phyloP scores from a whole-genome alignment of 2,888 invertebrate genomes.

The Polydrusus pterygomalis region DNA sequence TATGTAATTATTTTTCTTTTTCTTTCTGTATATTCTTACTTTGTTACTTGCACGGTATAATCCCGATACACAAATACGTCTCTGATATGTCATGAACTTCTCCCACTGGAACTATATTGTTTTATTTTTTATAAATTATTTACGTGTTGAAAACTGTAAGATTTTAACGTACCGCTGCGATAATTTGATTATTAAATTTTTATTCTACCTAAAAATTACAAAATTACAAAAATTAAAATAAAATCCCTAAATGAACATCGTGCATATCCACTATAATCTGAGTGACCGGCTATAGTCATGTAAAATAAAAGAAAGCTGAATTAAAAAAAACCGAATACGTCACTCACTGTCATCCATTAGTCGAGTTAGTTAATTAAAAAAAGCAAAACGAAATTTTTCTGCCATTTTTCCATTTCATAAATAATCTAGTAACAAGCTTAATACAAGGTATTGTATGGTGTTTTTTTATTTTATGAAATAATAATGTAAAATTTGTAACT shows the following conservation, averaged over 20 bases:
- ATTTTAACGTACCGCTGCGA: no score
- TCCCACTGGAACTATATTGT: no score
- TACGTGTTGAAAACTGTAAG: no score
- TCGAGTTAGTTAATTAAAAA: slow-evolving; percentile 38
- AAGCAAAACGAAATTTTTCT: slow-evolving; percentile 6
- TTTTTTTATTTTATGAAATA: no score
- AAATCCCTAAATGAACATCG: slow-evolving; percentile 39
- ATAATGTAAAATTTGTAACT: no score
- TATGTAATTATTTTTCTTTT: no score
- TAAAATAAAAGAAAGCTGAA: slow-evolving; percentile 34
- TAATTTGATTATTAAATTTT: neutral
- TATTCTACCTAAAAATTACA: neutral
- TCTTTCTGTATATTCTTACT: no score
- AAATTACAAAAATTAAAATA: slow-evolving; percentile 8
- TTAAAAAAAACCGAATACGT: slow-evolving; percentile 43
- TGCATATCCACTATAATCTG: slow-evolving; percentile 9
- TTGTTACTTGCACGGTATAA: no score
- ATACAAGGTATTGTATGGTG: neutral
- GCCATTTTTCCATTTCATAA: slow-evolving; percentile 5
- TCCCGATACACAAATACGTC: no score
- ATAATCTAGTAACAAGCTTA: neutral
- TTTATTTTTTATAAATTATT: no score
- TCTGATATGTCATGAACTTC: no score
- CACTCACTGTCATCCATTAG: slow-evolving; percentile 42
- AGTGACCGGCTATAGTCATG: slow-evolving; percentile 18